Evolutionary conservation across 2,797 vertebrate species (phyloP).

Genomic region (Astyanax mexicanus): DNA sequence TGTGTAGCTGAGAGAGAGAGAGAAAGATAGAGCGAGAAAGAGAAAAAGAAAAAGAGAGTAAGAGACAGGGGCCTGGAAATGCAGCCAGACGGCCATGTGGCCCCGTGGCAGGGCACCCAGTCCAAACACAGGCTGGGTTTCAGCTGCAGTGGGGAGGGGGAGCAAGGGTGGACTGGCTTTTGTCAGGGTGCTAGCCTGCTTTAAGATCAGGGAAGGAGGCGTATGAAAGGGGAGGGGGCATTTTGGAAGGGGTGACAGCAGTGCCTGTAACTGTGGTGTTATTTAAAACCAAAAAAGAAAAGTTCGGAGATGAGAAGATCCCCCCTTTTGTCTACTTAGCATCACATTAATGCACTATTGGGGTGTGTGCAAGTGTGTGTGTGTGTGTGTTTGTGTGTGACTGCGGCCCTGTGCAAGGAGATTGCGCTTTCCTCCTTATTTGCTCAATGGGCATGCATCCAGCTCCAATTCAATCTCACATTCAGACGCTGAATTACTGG

Average conservation of each 20-base stretch:
- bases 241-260: constrained; percentile 9
- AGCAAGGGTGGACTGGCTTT: constrained; percentile 66
- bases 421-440: constrained; percentile 49
- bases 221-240: constrained; percentile 11
- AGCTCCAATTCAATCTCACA: constrained; percentile 57
- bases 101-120: constrained; percentile 61
- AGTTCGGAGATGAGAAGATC: constrained; percentile 18
- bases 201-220: constrained; percentile 26
- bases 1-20: not conserved
- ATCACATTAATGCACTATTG: constrained; percentile 33
- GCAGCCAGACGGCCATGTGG: constrained; percentile 36
- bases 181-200: constrained; percentile 57
- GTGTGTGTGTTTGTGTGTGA: constrained; percentile 1
- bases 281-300: constrained; percentile 22
- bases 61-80: constrained; percentile 9
- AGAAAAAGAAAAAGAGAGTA: not conserved
- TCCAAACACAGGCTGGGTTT: constrained; percentile 71
- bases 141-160: constrained; percentile 51
- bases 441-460: constrained; percentile 53
- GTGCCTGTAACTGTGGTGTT: constrained; percentile 19
- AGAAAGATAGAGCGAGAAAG: not conserved
- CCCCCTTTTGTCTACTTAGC: constrained; percentile 21
- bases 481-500: constrained; percentile 60
- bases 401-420: constrained; percentile 31
- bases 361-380: constrained; percentile 16